Conservation (phyloP, 2,888 invertebrate genomes). For the Ctena decussata region DNA sequence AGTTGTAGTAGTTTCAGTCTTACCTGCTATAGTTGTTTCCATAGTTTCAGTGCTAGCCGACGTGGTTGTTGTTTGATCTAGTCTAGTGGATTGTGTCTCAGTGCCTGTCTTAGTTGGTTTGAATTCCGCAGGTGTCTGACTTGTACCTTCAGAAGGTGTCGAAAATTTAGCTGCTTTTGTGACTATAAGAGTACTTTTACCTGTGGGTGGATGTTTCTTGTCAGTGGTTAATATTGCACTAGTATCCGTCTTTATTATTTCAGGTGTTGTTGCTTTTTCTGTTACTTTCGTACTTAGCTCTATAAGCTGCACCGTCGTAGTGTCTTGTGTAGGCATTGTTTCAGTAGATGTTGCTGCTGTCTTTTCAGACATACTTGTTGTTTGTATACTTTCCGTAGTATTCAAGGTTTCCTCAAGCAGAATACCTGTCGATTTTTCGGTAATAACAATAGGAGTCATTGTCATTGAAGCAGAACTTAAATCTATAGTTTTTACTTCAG, state of each 20-base stretch:
- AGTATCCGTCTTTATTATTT: neutral
- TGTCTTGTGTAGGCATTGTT: neutral
- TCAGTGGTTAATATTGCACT: neutral
- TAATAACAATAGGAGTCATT: too few relatives aligned
- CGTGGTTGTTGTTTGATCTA: too few relatives aligned
- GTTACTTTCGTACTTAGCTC: neutral
- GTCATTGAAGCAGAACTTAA: too few relatives aligned
- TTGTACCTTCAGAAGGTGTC: neutral
- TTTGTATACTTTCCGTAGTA: neutral
- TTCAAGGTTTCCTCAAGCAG: too few relatives aligned
- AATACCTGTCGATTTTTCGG: too few relatives aligned
- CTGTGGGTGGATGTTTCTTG: too few relatives aligned
- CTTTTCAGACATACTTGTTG: neutral
- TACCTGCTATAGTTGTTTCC: neutral
- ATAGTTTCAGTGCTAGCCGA: neutral
- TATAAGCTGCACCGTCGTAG: neutral
- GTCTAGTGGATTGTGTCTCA: neutral
- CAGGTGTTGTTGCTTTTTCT: neutral
- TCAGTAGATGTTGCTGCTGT: neutral
- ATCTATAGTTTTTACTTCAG: too few relatives aligned
- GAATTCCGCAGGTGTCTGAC: neutral
- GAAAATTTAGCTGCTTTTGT: too few relatives aligned
- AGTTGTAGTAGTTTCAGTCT: neutral
- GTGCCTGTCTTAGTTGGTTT: too few relatives aligned
- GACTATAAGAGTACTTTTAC: too few relatives aligned